A percentile compares a stretch with the other conserved stretches of the same genome.
phyloP scores from a whole-genome alignment of 2,888 invertebrate genomes.

The Drosophila neonasuta region DNA sequence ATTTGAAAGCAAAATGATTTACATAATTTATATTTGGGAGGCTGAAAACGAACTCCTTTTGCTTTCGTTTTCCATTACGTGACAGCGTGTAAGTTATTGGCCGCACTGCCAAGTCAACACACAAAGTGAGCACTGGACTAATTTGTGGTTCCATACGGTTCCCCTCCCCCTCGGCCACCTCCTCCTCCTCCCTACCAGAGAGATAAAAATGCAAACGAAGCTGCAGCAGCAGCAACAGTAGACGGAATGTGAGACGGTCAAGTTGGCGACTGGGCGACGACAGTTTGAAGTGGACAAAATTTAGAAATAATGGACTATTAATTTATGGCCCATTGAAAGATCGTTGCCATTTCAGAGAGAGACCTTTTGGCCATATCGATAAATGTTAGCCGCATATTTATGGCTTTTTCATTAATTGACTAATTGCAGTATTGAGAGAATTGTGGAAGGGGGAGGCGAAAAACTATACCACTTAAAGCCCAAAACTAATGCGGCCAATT shows the following conservation, averaged over 20 bases:
- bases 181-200: constrained; percentile 7
- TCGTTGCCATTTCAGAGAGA: constrained; percentile 62
- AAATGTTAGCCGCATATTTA: constrained; percentile 70
- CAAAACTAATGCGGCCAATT: constrained; percentile 67
- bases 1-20: constrained; percentile 49
- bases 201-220: constrained; percentile 78
- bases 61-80: constrained; percentile 57
- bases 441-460: constrained; percentile 1
- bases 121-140: constrained; percentile 64
- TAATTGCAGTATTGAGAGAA: constrained; percentile 57
- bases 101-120: constrained; percentile 73
- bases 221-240: constrained; percentile 12
- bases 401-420: constrained; percentile 73
- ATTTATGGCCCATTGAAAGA: constrained; percentile 61
- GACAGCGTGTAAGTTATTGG: constrained; percentile 70
- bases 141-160: constrained; percentile 62
- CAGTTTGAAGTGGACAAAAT: constrained; percentile 75
- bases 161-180: constrained; percentile 4
- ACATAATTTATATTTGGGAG: constrained; percentile 48
- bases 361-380: constrained; percentile 57
- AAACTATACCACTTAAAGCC: constrained; percentile 63
- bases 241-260: constrained; percentile 41
- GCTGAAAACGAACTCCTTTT: constrained; percentile 33
- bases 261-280: constrained; percentile 67
- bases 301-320: constrained; percentile 78